A percentile compares a stretch with the other conserved stretches of the same genome.
Evolutionary conservation across 2,113 vertebrate species (phyloP).

Genomic region (Podarcis muralis): DNA sequence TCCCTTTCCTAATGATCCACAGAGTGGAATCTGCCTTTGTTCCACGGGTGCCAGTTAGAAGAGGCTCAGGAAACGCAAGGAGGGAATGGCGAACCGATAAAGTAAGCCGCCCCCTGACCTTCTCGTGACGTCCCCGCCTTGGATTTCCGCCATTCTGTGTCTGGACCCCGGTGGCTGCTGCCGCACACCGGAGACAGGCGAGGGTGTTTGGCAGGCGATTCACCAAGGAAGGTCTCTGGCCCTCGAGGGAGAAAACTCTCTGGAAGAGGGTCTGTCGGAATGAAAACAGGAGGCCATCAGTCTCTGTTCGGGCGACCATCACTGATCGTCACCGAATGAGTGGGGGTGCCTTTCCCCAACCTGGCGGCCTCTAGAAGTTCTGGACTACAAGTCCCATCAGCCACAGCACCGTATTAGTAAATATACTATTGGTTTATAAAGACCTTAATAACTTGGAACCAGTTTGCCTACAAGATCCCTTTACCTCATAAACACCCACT

Average conservation of each 20-base stretch:
- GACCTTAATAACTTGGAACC: too few relatives aligned
- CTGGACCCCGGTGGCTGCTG: not conserved
- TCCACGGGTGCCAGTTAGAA: too few relatives aligned
- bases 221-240: not conserved
- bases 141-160: not conserved
- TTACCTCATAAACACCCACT: too few relatives aligned
- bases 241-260: not conserved
- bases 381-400: not conserved
- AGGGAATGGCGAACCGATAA: too few relatives aligned
- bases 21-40: too few relatives aligned
- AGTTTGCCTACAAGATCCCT: too few relatives aligned
- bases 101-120: not conserved
- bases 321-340: not conserved
- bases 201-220: not conserved
- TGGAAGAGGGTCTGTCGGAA: not conserved
- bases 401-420: not conserved
- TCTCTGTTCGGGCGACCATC: not conserved
- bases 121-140: fast-evolving
- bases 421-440: too few relatives aligned
- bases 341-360: not conserved
- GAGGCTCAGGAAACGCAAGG: too few relatives aligned
- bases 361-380: not conserved
- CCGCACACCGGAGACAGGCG: not conserved
- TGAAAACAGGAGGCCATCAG: too few relatives aligned
- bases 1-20: too few relatives aligned